These are phyloP conservation scores for Narcine bancroftii DNA, from an alignment of 2,113 vertebrate species.

Conservation along the genomic window DNA sequence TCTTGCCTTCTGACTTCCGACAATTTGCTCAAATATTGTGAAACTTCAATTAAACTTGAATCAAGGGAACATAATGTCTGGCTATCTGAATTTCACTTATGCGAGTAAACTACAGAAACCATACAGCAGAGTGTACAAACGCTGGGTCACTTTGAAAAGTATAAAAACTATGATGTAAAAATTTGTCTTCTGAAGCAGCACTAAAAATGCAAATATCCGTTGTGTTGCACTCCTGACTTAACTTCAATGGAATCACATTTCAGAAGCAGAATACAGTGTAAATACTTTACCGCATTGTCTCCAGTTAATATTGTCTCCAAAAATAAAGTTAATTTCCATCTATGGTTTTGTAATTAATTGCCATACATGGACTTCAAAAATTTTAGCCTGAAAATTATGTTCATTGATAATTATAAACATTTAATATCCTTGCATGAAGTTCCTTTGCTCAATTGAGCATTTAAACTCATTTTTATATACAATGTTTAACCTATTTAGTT, in stretches of 20 bases:
- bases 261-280: no score
- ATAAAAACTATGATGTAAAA: not conserved
- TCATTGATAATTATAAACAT: not conserved
- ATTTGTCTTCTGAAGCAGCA: no score
- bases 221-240: no score
- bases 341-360: not conserved
- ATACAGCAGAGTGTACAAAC: not conserved
- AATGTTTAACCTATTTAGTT: not conserved
- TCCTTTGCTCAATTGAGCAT: not conserved
- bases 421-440: not conserved
- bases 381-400: not conserved
- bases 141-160: not conserved
- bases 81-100: not conserved
- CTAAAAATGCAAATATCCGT: no score
- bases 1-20: not conserved
- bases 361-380: not conserved
- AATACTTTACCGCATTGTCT: no score
- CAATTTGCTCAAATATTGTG: not conserved
- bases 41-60: not conserved
- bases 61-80: not conserved
- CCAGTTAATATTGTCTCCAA: no score
- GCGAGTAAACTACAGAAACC: not conserved
- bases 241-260: no score
- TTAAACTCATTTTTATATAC: not conserved
- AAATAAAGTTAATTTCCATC: no score